Base-by-base conservation (phyloP, 2,888 invertebrate species). In the Anticlea derivata region DNA sequence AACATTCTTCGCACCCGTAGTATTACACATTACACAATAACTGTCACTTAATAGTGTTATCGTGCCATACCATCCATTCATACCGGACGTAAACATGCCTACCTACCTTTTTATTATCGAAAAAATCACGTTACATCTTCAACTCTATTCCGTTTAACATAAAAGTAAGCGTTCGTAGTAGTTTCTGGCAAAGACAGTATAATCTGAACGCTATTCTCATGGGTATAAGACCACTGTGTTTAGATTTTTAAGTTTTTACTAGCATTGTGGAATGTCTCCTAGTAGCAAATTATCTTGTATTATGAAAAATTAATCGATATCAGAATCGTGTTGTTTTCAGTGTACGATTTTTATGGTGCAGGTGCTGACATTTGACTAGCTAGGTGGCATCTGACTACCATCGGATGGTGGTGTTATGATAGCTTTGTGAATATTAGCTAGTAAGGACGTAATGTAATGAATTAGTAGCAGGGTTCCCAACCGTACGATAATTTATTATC, bases 311-410 rank as follows among this genome's bases (percentile, higher is more conserved):
- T 40, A 37, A 53, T 39, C 37, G 55, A 43, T 67, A 52, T 40
- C 27, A 24, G 61, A 64, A 66, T 58, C 49, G 55, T 67, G 34
- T 37, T 52, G 39, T 39, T 38, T 52, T 51, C 45, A 31, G 24
- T 30, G 30, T 26, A 24, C 39, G 29, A 34, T 50, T 50, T 49
- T 50, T 35, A 46, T 51, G 22, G 12, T 23, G 26, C 38, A 43
- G 29, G 40, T 30, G 31, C 3, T 20, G 24, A n/a, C 7, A 13
- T 23, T 22, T 10, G 6, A 23, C 40, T 40, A 40, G 22, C 8
- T 23, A 4, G 2, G 27, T 38, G 17, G 24, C n/a, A n/a, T n/a
- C n/a, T n/a, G n/a, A n/a, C n/a, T n/a, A n/a, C n/a, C n/a, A n/a
- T 10, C 33, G 23, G 7, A 11, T n/a, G n/a, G n/a, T n/a, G 22